Evolutionary conservation across 2,888 invertebrate species (phyloP), one percentile per base, ranked within the genome.

Genomic region (Bellardia pandia): DNA sequence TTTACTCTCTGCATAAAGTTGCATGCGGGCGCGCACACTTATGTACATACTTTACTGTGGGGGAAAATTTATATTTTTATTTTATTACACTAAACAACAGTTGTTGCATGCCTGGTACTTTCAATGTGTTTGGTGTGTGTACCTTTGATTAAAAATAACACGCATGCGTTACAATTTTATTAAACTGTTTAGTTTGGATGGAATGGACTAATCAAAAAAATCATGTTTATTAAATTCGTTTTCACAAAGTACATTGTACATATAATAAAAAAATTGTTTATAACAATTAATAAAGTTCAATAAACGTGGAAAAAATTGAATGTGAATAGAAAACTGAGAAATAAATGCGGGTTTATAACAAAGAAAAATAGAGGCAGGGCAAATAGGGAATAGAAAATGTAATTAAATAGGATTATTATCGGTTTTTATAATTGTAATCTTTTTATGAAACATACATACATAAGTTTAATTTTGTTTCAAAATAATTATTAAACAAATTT

Each of bases 101-200:
- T 58, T 40, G 78, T 56, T 72, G 62, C 13, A 37, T 62, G 62
- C 11, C 30, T n/a, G 30, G 30, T 64, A 33, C 53, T n/a, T 13
- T 13, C 3, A 45, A 33, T 30, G 40, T 53, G 16, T 68, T 45
- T 71, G 53, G 2, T 66, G 30, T 85, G 2, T 66, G 30, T 85
- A 85, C 85, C 85, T 85, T 84, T 84, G 86, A 83, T 86, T 86
- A 48, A 86, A 79, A 76, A 42, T 68, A 78, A 82, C 87, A 87
- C 85, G 81, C 80, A 80, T 81, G 87, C 81, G 81, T 75, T 77
- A 78, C 69, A 80, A 74, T 83, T 86, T 77, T 68, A 74, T 81
- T 66, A 68, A 69, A 37, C 77, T 30, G 37, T 13, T 56, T 58
- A 7, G 3, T 23, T 9, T 40, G 48, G 13, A 68, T 33, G 16